A percentile compares a stretch with the other conserved stretches of the same genome.
Evolutionary conservation across 2,113 vertebrate genomes (phyloP).

Genomic region (Notarius quadriscutis): DNA sequence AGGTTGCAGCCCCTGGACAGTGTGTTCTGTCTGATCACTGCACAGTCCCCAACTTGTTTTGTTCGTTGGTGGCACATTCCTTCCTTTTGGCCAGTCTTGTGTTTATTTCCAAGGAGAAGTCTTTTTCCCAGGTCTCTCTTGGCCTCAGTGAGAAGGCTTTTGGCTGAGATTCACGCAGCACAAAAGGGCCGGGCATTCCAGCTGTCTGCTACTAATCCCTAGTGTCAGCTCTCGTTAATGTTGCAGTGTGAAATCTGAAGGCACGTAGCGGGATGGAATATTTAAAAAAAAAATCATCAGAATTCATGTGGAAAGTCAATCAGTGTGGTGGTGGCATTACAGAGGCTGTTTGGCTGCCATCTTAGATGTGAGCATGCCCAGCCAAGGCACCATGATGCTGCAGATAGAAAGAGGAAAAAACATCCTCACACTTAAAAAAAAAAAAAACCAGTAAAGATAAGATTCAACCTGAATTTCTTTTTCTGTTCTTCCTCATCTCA

Average conservation of each 20-base stretch:
- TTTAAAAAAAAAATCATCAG: constrained; percentile 85
- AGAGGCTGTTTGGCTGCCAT: constrained; percentile 64
- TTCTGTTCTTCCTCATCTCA: constrained; percentile 59
- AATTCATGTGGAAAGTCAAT: constrained; percentile 87
- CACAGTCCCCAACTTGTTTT: constrained; percentile 45
- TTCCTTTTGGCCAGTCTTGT: constrained; percentile 66
- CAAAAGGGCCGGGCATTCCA: constrained; percentile 97
- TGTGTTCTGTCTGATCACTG: constrained; percentile 22
- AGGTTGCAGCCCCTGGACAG: constrained; percentile 13
- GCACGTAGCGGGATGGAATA: constrained; percentile 90
- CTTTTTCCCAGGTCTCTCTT: constrained; percentile 94
- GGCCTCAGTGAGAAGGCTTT: constrained; percentile 87
- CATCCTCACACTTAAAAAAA: constrained; percentile 43
- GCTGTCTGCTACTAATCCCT: constrained; percentile 99
- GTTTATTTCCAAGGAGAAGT: constrained; percentile 83
- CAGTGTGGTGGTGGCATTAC: constrained; percentile 77
- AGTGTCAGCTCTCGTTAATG: constrained; percentile 99
- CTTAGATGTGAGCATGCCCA: constrained; percentile 15
- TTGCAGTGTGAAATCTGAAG: constrained; percentile 97
- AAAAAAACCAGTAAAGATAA: constrained; percentile 50
- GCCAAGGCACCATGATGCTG: constrained; percentile 55
- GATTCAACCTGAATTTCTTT: constrained; percentile 70
- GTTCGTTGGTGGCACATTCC: constrained; percentile 66
- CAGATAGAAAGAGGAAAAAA: constrained; percentile 46
- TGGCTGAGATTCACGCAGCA: constrained; percentile 92